Base-by-base conservation (phyloP, 2,797 vertebrate genomes). In the Ambastaia sidthimunki region DNA sequence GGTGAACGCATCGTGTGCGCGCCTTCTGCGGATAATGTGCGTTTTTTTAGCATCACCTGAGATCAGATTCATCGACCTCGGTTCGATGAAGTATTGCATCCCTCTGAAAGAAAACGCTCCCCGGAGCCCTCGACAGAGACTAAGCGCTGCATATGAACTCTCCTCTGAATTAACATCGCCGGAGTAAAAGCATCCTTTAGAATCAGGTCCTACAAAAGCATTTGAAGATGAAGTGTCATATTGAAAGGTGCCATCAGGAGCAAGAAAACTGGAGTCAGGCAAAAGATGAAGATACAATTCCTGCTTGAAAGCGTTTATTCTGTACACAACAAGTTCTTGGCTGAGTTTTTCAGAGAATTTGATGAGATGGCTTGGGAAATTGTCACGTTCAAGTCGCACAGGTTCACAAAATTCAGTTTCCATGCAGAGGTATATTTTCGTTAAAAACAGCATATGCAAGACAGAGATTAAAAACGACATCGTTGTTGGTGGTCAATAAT, bases 101-200 rank as follows among this genome's bases (percentile, higher is more conserved):
- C 95, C 96, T 1, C 92, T 91, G 86, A 95, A 96, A 25, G 94
- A 95, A 76, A 99, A 99, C 2, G 95, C 96, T 66, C 97, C 98
- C 1, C 92, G 94, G 25, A 98, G 85, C 71, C 97, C 97, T 37
- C 93, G 94, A 80, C 98, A 99, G 48, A 98, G 90, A 88, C 97
- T 98, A 83, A 99, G 62, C 2, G 96, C 96, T 1, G 95, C 97
- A 50, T 97, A 98, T 0, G 97, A 98, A 63, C 90, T 91, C 11
- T 84, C 89, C 74, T 98, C 97, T 2, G 87, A 91, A 84, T 99
- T 98, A 86, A 99, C 95, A 70, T 95, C 91, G 76, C 98, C 98
- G 1, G 98, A 98, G 78, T 96, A 99, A 87, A 98, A 99, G 85
- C 98, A 99, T 79, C 92, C 89, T 87, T 94, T 90, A 57, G 93